phyloP scores from a whole-genome alignment of 2,888 invertebrate genomes.

The Myopa tessellatipennis region DNA sequence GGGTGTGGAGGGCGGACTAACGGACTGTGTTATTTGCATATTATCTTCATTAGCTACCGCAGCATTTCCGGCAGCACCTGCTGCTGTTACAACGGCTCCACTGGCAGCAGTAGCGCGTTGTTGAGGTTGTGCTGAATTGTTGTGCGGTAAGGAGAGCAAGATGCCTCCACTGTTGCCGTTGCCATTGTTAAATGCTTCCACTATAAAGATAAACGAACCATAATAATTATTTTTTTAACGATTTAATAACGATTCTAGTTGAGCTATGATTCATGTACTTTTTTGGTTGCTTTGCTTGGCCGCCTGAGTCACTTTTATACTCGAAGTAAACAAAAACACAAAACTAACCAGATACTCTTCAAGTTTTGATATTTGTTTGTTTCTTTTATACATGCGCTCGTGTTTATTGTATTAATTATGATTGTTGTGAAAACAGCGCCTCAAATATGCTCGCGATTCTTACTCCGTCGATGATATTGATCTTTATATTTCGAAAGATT shows the following conservation, averaged over 20 bases:
- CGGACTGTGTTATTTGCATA: constrained; percentile 80
- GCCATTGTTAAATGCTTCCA: constrained; percentile 77
- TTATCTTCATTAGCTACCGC: constrained; percentile 59
- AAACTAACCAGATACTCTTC: not conserved
- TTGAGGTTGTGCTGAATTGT: constrained; percentile 67
- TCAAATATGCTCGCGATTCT: too few species aligned
- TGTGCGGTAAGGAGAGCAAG: constrained; percentile 80
- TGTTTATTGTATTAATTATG: too few species aligned
- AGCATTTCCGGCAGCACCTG: constrained; percentile 39
- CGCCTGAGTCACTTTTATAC: too few species aligned
- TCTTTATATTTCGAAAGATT: too few species aligned
- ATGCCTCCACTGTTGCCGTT: constrained; percentile 81
- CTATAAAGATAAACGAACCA: constrained; percentile 52
- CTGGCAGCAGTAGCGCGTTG: constrained; percentile 47
- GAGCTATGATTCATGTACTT: not conserved
- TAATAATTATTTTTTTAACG: not conserved
- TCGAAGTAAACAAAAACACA: not conserved
- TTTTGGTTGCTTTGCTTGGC: not conserved
- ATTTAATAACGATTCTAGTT: not conserved
- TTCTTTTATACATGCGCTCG: too few species aligned
- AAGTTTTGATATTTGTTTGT: too few species aligned
- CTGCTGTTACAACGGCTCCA: constrained; percentile 40
- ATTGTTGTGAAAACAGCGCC: too few species aligned
- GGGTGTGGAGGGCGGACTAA: constrained; percentile 86
- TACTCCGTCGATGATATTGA: too few species aligned